Evolutionary conservation across 1,140 invertebrate genomes (phyloP), one percentile per base, ranked within the genome.

Genomic region (Saccostrea cuccullata): DNA sequence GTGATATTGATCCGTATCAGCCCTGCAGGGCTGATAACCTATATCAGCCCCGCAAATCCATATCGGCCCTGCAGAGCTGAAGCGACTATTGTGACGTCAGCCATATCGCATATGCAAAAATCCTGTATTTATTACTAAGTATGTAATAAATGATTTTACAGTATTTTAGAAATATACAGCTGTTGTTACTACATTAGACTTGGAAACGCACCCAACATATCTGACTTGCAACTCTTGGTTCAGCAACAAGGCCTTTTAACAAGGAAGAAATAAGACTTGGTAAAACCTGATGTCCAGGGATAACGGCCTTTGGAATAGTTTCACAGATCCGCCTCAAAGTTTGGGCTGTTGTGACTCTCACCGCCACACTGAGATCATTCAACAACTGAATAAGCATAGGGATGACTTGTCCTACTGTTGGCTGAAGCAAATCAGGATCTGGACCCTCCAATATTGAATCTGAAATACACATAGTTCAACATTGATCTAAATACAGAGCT

Each of bases 331-430:
- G 96, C 3, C 98, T 98, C 92, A 99, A 97, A 0, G 98, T 98
- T 99, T 99, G 99, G 0, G 99, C 99, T 0, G 98, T 97, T 17
- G 99, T 99, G 94, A 99, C 99, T 88, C 98, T 96, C 23, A 99
- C 99, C 84, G 97, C 97, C 0, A 99, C 98, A 95, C 97, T 17
- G 94, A 95, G 95, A 82, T 94, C 93, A 85, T 99, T 99, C 91
- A 98, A 97, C 97, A 99, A 98, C 92, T 98, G 96, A 89, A 99
- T 99, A 12, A 99, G 95, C 83, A 98, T 98, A 9, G 97, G 97
- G 97, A 99, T 98, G 0, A 98, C 99, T 94, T 99, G 97, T 94
- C 99, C 98, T 9, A 99, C 98, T 23, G 99, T 95, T 3, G 98
- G 98, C 95, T 98, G 98, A 60, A 99, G 95, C 6, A 97, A 98